phyloP scores from a whole-genome alignment of 23 tunicate species.

The Phallusia fumigata region DNA sequence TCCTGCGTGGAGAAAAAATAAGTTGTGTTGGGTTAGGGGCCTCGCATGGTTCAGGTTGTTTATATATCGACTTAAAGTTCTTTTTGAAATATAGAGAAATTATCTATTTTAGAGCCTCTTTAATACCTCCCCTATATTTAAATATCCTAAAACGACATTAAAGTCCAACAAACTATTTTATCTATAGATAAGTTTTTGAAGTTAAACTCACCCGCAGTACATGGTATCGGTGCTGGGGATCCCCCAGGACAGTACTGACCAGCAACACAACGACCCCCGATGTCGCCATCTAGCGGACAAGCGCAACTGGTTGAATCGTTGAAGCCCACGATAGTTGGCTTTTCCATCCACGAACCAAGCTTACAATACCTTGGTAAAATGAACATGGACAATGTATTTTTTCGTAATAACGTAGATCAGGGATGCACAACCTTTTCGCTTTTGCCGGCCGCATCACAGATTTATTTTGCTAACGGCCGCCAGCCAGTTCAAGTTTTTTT shows the following conservation, averaged over 20 bases:
- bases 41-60: too few species aligned
- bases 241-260: slow-evolving; percentile 94
- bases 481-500: too few species aligned
- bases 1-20: slow-evolving; percentile 31
- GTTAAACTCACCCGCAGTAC: slow-evolving; percentile 57
- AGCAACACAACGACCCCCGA: slow-evolving; percentile 75
- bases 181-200: not conserved
- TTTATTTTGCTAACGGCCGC: too few species aligned
- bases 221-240: slow-evolving; percentile 53
- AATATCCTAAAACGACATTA: too few species aligned
- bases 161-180: too few species aligned
- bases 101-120: too few species aligned
- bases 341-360: slow-evolving; percentile 72
- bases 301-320: slow-evolving; percentile 42
- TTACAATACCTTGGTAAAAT: slow-evolving; percentile 59
- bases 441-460: too few species aligned
- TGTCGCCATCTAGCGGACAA: slow-evolving; percentile 73
- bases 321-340: slow-evolving; percentile 46
- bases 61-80: not conserved
- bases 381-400: too few species aligned
- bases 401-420: too few species aligned
- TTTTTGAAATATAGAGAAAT: too few species aligned
- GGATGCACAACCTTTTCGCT: too few species aligned
- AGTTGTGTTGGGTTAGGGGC: not conserved
- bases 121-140: too few species aligned